phyloP scores from a whole-genome alignment of 2,113 vertebrate genomes.

The Grammomys surdaster region DNA sequence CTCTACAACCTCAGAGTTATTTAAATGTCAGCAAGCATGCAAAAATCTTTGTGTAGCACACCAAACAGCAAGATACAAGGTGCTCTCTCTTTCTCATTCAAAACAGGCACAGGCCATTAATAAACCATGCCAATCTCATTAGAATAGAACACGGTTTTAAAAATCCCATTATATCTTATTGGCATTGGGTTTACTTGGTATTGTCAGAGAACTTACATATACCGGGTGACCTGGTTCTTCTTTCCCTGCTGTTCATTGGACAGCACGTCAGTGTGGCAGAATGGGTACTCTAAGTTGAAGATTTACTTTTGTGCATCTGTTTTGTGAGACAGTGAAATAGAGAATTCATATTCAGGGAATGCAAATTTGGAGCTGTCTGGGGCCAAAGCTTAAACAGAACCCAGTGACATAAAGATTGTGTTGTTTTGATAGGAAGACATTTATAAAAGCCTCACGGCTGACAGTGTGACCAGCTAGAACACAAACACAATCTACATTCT shows the following conservation, averaged over 20 bases:
- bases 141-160: slow-evolving; percentile 9
- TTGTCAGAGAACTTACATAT: slow-evolving; percentile 41
- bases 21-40: slow-evolving; percentile 50
- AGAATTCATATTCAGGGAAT: slow-evolving; percentile 59
- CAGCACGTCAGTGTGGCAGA: slow-evolving; percentile 8
- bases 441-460: slow-evolving; percentile 59
- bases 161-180: slow-evolving; percentile 65
- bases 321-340: slow-evolving; percentile 57
- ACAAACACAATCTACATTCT: slow-evolving; percentile 56
- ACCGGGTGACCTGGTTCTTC: slow-evolving; percentile 34
- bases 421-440: slow-evolving; percentile 62
- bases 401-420: slow-evolving; percentile 39
- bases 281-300: slow-evolving; percentile 43
- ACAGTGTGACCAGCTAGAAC: slow-evolving; percentile 33
- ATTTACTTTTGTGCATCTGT: slow-evolving; percentile 56
- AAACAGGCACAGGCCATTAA: slow-evolving; percentile 63
- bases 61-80: slow-evolving; percentile 53
- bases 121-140: slow-evolving; percentile 70
- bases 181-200: slow-evolving; percentile 56
- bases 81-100: slow-evolving; percentile 39
- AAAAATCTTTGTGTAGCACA: slow-evolving; percentile 47
- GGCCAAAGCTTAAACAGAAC: slow-evolving; percentile 39
- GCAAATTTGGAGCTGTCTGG: slow-evolving; percentile 59
- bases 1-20: slow-evolving; percentile 36
- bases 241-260: neutral